Evolutionary conservation across 2,888 invertebrate species (phyloP), one percentile per base, ranked within the genome.

Genomic region (Eilema caniola): DNA sequence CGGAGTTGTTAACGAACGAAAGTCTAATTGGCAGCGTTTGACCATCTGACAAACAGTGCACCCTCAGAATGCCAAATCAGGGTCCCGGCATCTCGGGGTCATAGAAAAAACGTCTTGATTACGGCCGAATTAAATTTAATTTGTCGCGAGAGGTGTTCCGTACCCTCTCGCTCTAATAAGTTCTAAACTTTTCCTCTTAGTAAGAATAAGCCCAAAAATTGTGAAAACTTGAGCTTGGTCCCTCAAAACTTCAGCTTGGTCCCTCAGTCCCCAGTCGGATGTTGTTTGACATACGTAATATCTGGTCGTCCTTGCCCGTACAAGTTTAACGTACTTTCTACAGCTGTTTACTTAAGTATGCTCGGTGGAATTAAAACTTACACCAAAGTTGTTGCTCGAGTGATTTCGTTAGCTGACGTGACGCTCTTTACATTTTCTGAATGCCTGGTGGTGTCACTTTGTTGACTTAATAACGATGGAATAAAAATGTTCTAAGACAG

Each of bases 141-240:
- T 90, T 88, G 84, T 87, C 87, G 86, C 88, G 86, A 82, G 86
- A 90, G 88, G 90, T 90, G 89, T 89, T 87, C 88, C 85, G 86
- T 87, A 85, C 88, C 87, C 89, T 86, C 85, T 86, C 85, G 87
- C 86, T 88, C 89, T 93, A 92, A 93, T 92, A 91, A 93, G 92
- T 92, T 92, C 85, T 82, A 72, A 92, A 93, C 90, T 93, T 90
- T 83, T 81, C 86, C 86, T 88, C 88, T 90, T 90, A 89, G 90
- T 87, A 85, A 90, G 88, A 91, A 90, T 90, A 90, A 86, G 86
- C 87, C 86, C 89, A 92, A 92, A 90, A 90, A 89, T 90, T 87
- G 86, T 86, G 74, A 88, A 90, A 92, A 92, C 88, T 91, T 89
- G 81, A 77, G 73, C 86, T 81, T 72, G 67, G 67, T 65, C 70